Conservation (phyloP, 2,797 vertebrate species). For the Echeneis naucrates region DNA sequence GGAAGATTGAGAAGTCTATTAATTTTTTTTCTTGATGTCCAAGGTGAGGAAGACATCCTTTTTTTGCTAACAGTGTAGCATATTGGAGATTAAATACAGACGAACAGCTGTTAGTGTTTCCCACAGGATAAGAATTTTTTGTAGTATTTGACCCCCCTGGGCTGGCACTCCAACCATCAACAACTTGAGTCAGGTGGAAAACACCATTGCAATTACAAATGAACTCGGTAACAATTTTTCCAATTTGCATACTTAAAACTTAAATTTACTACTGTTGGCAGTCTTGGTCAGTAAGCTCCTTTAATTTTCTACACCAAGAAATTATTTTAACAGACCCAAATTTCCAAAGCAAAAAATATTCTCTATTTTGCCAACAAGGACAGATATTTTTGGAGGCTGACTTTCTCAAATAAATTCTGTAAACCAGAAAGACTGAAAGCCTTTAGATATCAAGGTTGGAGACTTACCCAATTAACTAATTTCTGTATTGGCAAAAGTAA, state of each 20-base stretch:
- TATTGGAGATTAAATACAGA: slow-evolving; percentile 73
- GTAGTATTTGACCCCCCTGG: slow-evolving; percentile 23
- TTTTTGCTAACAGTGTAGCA: slow-evolving; percentile 55
- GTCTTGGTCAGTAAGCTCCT: slow-evolving; percentile 8
- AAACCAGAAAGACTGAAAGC: slow-evolving; percentile 32
- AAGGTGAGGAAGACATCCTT: slow-evolving; percentile 57
- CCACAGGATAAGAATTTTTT: slow-evolving; percentile 58
- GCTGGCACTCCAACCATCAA: slow-evolving; percentile 25
- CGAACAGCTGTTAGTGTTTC: slow-evolving; percentile 63
- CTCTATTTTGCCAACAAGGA: slow-evolving; percentile 21
- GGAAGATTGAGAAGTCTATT: slow-evolving; percentile 58
- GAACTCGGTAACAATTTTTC: too few relatives aligned
- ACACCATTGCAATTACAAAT: slow-evolving; percentile 40
- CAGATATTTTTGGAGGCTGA: not conserved
- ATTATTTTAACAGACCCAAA: slow-evolving; percentile 26
- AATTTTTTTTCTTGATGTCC: slow-evolving; percentile 49
- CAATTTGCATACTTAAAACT: slow-evolving; percentile 45
- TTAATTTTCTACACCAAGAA: slow-evolving; percentile 16
- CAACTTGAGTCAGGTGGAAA: slow-evolving; percentile 41
- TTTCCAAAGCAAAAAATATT: slow-evolving; percentile 22
- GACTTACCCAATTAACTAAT: slow-evolving; percentile 49
- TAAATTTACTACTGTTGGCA: slow-evolving; percentile 30
- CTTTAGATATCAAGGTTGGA: slow-evolving; percentile 56
- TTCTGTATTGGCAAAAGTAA: slow-evolving; percentile 50
- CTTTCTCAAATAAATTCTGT: slow-evolving; percentile 25